Percentiles rank a stretch among this genome's conserved stretches.
Conservation (phyloP, 2,888 invertebrate species). For the Cheilosia impressa region DNA sequence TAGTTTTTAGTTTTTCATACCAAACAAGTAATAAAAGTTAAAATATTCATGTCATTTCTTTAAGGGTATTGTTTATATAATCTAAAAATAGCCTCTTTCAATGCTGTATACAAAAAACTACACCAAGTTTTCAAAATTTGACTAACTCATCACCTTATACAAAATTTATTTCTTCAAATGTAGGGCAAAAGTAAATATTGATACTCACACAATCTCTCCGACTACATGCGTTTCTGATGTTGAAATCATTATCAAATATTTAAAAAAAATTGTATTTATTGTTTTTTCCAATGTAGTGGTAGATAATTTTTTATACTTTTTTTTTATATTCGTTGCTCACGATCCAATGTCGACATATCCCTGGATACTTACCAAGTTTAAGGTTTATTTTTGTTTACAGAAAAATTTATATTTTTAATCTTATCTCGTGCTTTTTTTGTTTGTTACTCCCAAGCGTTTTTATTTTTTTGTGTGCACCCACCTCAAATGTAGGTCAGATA, state of each 20-base stretch:
- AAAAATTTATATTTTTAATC: slow-evolving; percentile 68
- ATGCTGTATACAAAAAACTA: not conserved
- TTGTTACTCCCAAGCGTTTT: slow-evolving; percentile 17
- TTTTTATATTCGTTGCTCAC: slow-evolving; percentile 51
- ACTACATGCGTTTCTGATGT: slow-evolving; percentile 56
- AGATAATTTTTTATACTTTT: slow-evolving; percentile 33
- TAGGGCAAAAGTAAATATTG: slow-evolving; percentile 36
- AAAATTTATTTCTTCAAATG: slow-evolving; percentile 25
- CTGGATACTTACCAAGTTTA: slow-evolving; percentile 82
- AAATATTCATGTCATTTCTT: too few relatives aligned
- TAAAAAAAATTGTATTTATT: slow-evolving; percentile 18
- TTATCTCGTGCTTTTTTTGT: slow-evolving; percentile 62
- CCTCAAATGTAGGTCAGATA: slow-evolving; percentile 70
- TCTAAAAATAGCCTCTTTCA: too few relatives aligned
- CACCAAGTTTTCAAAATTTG: not conserved
- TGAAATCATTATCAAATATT: slow-evolving; percentile 33
- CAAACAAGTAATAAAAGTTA: too few relatives aligned
- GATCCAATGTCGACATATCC: slow-evolving; percentile 78
- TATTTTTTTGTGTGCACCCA: slow-evolving; percentile 43
- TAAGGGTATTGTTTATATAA: too few relatives aligned
- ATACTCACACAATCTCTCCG: slow-evolving; percentile 1
- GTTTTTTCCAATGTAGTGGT: slow-evolving; percentile 44
- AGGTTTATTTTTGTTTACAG: slow-evolving; percentile 82
- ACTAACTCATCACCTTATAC: slow-evolving; percentile 12
- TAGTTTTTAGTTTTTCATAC: too few relatives aligned